Percentiles rank a stretch among this genome's conserved stretches.
Conservation (phyloP, 2,888 invertebrate genomes). For the Tenthredo amoena region DNA sequence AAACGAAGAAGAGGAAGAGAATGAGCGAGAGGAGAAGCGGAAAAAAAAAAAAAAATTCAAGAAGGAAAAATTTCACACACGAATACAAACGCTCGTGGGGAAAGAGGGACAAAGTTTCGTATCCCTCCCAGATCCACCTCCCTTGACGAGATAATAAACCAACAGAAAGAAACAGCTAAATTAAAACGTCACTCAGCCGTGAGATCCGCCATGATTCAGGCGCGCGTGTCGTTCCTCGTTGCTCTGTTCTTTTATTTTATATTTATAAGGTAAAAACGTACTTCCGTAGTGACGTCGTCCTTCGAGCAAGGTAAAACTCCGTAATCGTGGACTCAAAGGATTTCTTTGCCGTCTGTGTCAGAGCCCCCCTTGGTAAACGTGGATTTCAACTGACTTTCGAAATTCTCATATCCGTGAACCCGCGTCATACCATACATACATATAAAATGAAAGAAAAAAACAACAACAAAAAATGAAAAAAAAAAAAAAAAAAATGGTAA, state of each 20-base stretch:
- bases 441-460: background rate
- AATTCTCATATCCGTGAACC: background rate
- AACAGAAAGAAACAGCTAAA: conserved; percentile 47
- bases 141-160: conserved; percentile 46
- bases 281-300: conserved; percentile 3
- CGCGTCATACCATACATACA: background rate
- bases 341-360: background rate
- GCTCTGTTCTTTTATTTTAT: conserved; percentile 21
- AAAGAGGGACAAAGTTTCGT: conserved; percentile 10
- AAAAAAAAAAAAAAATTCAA: background rate
- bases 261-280: conserved; percentile 18
- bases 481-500: background rate
- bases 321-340: conserved; percentile 31
- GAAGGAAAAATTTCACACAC: background rate
- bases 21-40: no score
- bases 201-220: conserved; percentile 42
- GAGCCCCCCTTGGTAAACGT: background rate
- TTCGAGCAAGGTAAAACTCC: conserved; percentile 6
- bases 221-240: background rate
- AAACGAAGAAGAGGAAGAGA: background rate
- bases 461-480: no score
- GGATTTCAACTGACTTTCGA: conserved; percentile 17
- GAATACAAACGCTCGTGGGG: background rate
- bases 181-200: conserved; percentile 49
- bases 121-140: background rate